Evolutionary conservation across 2,888 invertebrate species (phyloP).

Genomic region (Nudaria mundana): DNA sequence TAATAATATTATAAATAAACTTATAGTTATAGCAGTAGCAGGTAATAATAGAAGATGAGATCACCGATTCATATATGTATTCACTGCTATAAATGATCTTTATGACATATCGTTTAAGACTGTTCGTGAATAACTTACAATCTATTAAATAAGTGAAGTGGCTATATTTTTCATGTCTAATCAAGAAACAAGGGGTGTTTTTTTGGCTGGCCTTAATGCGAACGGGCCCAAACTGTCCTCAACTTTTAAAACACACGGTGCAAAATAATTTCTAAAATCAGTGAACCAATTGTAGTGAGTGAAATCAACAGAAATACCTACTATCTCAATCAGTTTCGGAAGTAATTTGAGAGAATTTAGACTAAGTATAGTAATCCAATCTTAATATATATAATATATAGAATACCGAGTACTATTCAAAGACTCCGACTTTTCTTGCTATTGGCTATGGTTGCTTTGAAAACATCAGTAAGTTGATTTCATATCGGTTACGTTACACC

Average conservation of each 20-base stretch:
- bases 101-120: conserved; percentile 10
- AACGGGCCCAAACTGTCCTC: too few relatives aligned
- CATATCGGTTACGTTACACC: too few relatives aligned
- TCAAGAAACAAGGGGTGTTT: too few relatives aligned
- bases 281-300: conserved; percentile 14
- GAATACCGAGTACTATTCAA: too few relatives aligned
- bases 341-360: conserved; percentile 14
- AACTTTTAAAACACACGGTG: conserved; percentile 26
- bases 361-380: conserved; percentile 11
- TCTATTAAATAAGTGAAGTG: too few relatives aligned
- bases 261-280: conserved; percentile 11
- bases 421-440: too few relatives aligned
- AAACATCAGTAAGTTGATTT: too few relatives aligned
- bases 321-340: conserved; percentile 23
- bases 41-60: conserved; percentile 19
- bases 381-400: conserved; percentile 7
- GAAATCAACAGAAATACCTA: conserved; percentile 17
- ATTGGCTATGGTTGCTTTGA: too few relatives aligned
- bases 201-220: too few relatives aligned
- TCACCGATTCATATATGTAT: conserved; percentile 13
- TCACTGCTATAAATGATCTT: conserved; percentile 15
- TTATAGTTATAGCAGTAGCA: conserved; percentile 2
- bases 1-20: conserved; percentile 6
- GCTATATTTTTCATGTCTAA: too few relatives aligned
- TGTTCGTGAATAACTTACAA: conserved; percentile 21